phyloP scores from a whole-genome alignment of 2,113 vertebrate genomes.

The Pterocles orientalis region DNA sequence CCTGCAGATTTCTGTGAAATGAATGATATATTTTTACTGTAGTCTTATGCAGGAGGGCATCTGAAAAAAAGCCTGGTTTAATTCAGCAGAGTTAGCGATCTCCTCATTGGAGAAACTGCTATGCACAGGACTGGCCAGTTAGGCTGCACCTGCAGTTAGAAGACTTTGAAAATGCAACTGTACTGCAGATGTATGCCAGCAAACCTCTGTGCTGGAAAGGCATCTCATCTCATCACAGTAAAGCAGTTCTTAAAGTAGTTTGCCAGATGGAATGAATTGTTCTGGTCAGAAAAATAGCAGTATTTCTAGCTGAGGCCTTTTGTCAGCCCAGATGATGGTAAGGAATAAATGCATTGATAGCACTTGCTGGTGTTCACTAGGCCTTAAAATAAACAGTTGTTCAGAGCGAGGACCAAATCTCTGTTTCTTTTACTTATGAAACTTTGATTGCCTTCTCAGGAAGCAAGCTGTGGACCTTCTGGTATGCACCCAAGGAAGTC shows the following conservation, averaged over 20 bases:
- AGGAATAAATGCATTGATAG: not conserved
- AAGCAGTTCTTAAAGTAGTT: not conserved
- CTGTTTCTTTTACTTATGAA: not conserved
- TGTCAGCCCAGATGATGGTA: not conserved
- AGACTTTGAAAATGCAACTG: not conserved
- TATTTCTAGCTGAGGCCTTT: slow-evolving; percentile 1
- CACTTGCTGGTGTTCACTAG: not conserved
- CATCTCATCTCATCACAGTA: not conserved
- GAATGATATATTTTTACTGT: not conserved
- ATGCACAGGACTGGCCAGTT: not conserved
- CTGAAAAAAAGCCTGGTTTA: not conserved
- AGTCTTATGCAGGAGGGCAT: not conserved
- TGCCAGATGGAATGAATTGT: not conserved
- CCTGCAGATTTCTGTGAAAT: not conserved
- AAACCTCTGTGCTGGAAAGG: not conserved
- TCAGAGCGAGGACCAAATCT: not conserved
- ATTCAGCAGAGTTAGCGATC: not conserved
- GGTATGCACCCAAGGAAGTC: not conserved
- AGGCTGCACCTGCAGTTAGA: not conserved
- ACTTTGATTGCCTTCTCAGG: not conserved
- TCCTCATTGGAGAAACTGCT: not conserved
- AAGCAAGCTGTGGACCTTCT: not conserved
- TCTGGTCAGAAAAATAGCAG: not conserved
- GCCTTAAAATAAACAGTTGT: not conserved
- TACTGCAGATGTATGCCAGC: not conserved